Base-by-base conservation (phyloP, 2,888 invertebrate genomes). In the Phalera bucephala region DNA sequence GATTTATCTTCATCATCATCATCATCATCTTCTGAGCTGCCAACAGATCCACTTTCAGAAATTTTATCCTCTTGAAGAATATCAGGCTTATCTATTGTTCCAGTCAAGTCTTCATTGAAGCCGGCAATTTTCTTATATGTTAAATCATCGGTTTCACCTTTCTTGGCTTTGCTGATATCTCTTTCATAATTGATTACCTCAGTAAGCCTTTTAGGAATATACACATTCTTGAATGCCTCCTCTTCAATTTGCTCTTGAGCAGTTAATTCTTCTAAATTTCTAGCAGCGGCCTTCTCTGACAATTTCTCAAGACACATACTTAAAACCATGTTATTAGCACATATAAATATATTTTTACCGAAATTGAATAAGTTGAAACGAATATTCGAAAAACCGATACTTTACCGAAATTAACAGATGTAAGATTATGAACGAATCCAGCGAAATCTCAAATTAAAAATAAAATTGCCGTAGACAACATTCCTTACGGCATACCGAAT, bases 171-270 rank as follows among this genome's bases (percentile, higher is more conserved):
- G 33, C 89, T 92, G 33, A 97, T 95, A 76, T 99, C 99, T 17
- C 96, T 83, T 72, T 97, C 97, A 72, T 94, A 93, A 76, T 97
- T 93, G 14, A 94, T 74, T 66, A 97, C 98, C 91, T 99, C 96
- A 52, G 95, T 95, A 37, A 99, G 91, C 51, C 95, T 93, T 73
- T 97, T 95, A 0, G 99, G 99, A 76, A 99, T 99, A 75, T 93
- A 99, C 2, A 95, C 93, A 73, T 95, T 94, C 74, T 97, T 97
- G 80, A 99, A 99, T 2, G 97, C 97, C 81, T 97, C 96, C 62
- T 97, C 97, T 59, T 97, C 96, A 30, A 97, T 91, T 69, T 94
- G 93, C 61, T 96, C 94, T 58, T 94, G 92, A 8, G 93, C 93
- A 29, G 94, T 93, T 60, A 94, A 84, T 35, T 94, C 93, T 33